Evolutionary conservation across 2,888 invertebrate genomes (phyloP), one percentile per base, ranked within the genome.

Genomic region (Ectemnius continuus): DNA sequence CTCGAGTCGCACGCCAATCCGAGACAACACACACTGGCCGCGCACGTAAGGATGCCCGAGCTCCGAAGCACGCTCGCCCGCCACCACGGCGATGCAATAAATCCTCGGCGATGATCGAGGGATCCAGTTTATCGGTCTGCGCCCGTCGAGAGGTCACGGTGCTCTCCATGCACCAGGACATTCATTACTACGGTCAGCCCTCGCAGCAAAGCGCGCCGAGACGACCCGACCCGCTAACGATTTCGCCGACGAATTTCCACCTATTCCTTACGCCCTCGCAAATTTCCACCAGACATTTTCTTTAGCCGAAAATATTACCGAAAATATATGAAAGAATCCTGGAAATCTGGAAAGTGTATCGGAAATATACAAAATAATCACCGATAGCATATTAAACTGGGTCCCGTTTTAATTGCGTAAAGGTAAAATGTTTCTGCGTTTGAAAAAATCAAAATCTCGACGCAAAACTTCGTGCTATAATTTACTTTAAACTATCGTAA

Each of bases 31-130:
- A 36, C 36, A 36, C 8, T 11, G 36, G 6, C 5, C 36, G 36
- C 28, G 28, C 36, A 36, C 36, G 36, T 36, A 36, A 36, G 36
- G 36, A 36, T 36, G 59, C 66, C 14, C 20, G 70, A 61, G 64
- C 67, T 76, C 67, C 68, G 52, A 36, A 52, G 78, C 67, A 63
- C 70, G 66, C 70, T 69, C 73, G 78, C 73, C 65, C 70, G 58
- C 71, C 75, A 75, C 75, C 74, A 70, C 69, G 75, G 78, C 73
- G 75, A 73, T 75, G 79, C 76, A 69, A 79, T 79, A 79, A 79
- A 79, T 79, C 79, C 79, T 79, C 68, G 66, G 70, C 78, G 78
- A 79, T 79, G 79, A 79, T 79, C 79, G 79, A 79, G 79, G 76
- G 79, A 79, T 79, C 79, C 76, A 79, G 79, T 79, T 79, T 79